Base-by-base conservation (phyloP, 2,797 vertebrate genomes). In the Notoglanidium macrostoma region DNA sequence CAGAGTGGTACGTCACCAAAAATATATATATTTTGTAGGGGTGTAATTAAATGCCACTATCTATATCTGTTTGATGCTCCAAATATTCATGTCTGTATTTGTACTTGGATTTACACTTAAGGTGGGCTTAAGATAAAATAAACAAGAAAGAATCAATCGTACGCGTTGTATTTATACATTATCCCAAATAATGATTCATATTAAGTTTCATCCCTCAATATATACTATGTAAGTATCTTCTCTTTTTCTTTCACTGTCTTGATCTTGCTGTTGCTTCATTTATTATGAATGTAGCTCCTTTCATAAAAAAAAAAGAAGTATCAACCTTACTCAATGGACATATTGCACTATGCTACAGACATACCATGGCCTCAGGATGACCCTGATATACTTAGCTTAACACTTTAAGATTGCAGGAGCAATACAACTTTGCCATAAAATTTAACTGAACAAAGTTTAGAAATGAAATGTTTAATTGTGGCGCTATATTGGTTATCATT, bases 241-340 rank as follows among this genome's bases (percentile, higher is more conserved):
- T 88, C 72, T 80, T 89, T 79, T 89, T 84, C 57, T 17, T 11
- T 87, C 49, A 79, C 21, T 6, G n/a, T 65, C 51, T 40, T 80
- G 21, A 15, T 14, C 23, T 61, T 74, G 74, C 49, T 86, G 73
- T 55, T 88, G 84, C 63, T 49, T 85, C 82, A 89, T 90, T 15
- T 26, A 86, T 90, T 86, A 88, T 88, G 70, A 63, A 85, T 87
- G 51, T 68, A 51, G 65, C 63, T 84, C 32, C 67, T 54, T 51
- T 59, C 61, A 84, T 84, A 81, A 70, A 73, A 80, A 81, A 70
- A 73, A 80, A 54, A 83, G 44, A 72, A 72, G 57, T 51, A 81
- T 49, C 51, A 77, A 21, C 68, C 79, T 77, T 40, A 80, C n/a
- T 51, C 73, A 76, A 49, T 32, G 19, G 79, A 63, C 86, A 63